These are phyloP conservation scores for Anableps anableps DNA, from an alignment of 2,797 vertebrate genomes.

Conservation along the genomic window DNA sequence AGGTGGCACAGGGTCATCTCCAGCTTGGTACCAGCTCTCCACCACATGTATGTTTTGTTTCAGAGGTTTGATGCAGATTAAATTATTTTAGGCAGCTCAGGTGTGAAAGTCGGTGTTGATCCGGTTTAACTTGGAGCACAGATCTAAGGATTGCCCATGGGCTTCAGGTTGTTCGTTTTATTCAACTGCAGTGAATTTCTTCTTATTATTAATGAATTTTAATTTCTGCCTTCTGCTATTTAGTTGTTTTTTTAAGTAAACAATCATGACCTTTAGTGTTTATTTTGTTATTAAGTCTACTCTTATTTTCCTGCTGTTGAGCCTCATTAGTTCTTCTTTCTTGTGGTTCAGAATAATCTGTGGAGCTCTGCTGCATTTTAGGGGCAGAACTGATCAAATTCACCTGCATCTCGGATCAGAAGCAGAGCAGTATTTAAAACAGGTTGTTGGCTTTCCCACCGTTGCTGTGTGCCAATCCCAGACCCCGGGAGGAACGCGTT, in stretches of 20 bases:
- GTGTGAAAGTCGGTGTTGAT: neutral
- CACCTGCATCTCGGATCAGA: conserved; percentile 39
- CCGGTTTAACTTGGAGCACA: conserved; percentile 9
- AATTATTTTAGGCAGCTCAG: neutral
- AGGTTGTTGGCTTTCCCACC: conserved; percentile 30
- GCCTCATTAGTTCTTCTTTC: neutral
- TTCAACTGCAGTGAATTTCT: neutral
- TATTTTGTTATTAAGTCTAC: neutral
- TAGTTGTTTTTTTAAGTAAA: conserved; percentile 5
- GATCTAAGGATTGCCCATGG: neutral
- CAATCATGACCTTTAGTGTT: neutral
- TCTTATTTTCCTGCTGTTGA: neutral
- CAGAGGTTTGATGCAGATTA: neutral
- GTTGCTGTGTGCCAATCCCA: conserved; percentile 40
- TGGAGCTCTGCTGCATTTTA: conserved; percentile 27
- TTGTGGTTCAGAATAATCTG: neutral
- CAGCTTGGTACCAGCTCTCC: neutral
- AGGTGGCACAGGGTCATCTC: neutral
- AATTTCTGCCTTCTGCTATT: neutral
- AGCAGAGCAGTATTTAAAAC: conserved; percentile 33
- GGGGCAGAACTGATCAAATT: conserved; percentile 17
- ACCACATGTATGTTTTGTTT: too few relatives aligned
- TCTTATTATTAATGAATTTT: neutral
- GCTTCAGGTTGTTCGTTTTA: conserved; percentile 2
- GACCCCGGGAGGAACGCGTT: conserved; percentile 33